These are phyloP conservation scores for Notocelia uddmanniana DNA, from an alignment of 2,888 invertebrate species.

Conservation along the genomic window DNA sequence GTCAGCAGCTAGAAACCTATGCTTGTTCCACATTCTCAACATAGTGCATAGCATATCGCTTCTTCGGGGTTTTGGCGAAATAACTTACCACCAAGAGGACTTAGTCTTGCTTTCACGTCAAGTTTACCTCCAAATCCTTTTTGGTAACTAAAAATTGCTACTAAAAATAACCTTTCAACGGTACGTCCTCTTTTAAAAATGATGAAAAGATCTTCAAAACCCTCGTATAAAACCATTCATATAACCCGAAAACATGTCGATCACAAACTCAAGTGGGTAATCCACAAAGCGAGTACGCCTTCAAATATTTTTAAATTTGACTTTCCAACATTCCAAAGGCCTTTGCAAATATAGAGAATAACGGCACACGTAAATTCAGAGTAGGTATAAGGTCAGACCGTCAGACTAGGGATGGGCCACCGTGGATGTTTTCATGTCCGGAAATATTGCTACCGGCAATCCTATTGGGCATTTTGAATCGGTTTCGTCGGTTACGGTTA, in stretches of 20 bases:
- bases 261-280: constrained; percentile 34
- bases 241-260: constrained; percentile 18
- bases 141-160: not conserved
- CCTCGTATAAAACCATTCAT: constrained; percentile 4
- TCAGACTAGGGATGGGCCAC: not conserved
- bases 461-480: too few species aligned
- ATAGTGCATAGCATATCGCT: too few species aligned
- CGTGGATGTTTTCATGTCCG: not conserved
- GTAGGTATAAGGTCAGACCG: constrained; percentile 13
- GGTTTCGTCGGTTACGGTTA: too few species aligned
- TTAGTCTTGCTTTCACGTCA: too few species aligned
- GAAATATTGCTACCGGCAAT: not conserved
- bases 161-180: not conserved
- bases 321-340: constrained; percentile 41
- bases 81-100: too few species aligned
- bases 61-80: too few species aligned
- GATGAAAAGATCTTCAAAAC: not conserved
- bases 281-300: constrained; percentile 37
- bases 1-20: too few species aligned
- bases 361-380: constrained; percentile 33
- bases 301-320: constrained; percentile 40
- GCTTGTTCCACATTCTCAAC: too few species aligned
- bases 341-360: constrained; percentile 44
- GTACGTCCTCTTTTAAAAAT: not conserved
- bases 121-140: not conserved